phyloP scores from a whole-genome alignment of 1,140 invertebrate genomes.

The Pissodes strobi region DNA sequence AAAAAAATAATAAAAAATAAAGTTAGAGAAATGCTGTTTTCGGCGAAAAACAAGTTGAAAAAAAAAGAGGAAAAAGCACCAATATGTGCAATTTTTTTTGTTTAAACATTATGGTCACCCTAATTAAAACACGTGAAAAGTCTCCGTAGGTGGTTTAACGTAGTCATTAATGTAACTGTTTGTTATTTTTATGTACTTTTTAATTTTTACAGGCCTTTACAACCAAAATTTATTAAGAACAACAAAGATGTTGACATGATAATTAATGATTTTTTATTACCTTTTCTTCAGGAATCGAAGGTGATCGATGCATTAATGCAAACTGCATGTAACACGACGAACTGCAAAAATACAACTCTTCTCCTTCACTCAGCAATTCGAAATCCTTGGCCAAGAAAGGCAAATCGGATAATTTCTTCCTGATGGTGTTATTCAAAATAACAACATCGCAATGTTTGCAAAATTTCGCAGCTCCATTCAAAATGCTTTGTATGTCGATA shows the following conservation, averaged over 20 bases:
- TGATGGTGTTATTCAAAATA: slow-evolving; percentile 78
- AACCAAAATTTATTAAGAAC: no score
- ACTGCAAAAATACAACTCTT: slow-evolving; percentile 83
- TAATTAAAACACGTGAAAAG: no score
- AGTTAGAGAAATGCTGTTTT: no score
- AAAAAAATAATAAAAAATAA: no score
- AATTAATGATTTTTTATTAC: slow-evolving; percentile 39
- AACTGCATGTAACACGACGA: slow-evolving; percentile 83
- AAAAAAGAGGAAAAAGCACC: no score
- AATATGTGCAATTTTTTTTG: no score
- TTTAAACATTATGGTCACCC: no score
- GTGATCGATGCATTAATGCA: slow-evolving; percentile 67
- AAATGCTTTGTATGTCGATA: slow-evolving; percentile 86
- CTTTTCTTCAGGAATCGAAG: slow-evolving; percentile 60
- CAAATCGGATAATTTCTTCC: slow-evolving; percentile 81
- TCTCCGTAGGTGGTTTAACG: no score
- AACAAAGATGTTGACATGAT: not conserved
- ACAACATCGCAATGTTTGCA: slow-evolving; percentile 91
- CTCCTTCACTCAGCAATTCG: slow-evolving; percentile 64
- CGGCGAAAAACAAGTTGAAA: no score
- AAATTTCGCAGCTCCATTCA: slow-evolving; percentile 87
- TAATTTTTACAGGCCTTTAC: no score
- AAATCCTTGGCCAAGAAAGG: slow-evolving; percentile 71
- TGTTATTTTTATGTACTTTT: no score
- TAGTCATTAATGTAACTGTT: no score